Evolutionary conservation across 2,797 vertebrate genomes (phyloP).

Genomic region (Sciurus vulgaris): DNA sequence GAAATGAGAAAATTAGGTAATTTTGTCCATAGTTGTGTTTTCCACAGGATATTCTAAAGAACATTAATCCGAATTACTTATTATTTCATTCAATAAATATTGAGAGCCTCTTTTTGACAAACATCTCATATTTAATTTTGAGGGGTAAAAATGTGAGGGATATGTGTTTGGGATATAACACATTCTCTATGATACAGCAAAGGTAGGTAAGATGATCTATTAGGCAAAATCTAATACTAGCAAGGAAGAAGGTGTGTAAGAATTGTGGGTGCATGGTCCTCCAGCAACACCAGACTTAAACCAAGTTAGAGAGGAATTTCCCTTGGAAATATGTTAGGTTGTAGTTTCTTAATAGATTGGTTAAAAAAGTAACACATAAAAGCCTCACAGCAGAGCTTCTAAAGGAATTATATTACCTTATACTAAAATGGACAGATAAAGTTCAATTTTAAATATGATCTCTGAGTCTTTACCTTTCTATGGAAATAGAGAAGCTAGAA

Average conservation of each 20-base stretch:
- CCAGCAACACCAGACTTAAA: background rate
- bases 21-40: background rate
- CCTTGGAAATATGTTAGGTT: background rate
- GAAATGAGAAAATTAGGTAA: background rate
- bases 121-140: background rate
- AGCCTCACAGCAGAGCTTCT: background rate
- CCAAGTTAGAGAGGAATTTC: background rate
- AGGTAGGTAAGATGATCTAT: background rate
- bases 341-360: background rate
- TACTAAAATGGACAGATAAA: background rate
- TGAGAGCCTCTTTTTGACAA: constrained; percentile 15
- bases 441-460: background rate
- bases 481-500: background rate
- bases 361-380: background rate
- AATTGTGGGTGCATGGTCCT: background rate
- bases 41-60: background rate
- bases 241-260: background rate
- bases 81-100: constrained; percentile 27
- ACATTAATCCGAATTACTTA: background rate
- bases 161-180: background rate
- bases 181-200: background rate
- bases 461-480: background rate
- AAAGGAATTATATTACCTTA: background rate
- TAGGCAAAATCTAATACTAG: background rate
- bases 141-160: background rate